Conservation (phyloP, 2,797 vertebrate genomes). For the Amniataba percoides region DNA sequence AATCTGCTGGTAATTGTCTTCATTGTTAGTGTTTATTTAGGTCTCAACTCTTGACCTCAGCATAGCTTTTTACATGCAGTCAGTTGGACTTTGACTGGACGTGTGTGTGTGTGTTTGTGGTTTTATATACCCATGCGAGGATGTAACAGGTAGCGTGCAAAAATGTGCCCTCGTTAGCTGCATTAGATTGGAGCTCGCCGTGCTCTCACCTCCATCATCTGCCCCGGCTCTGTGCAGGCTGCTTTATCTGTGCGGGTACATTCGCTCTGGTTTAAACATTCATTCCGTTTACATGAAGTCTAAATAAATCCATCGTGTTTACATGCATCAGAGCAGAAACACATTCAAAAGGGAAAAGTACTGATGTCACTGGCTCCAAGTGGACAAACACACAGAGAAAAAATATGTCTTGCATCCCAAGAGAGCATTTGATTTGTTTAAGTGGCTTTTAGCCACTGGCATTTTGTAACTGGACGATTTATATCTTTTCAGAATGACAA, state of each 20-base stretch:
- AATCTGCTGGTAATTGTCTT: slow-evolving; percentile 78
- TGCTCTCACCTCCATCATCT: neutral
- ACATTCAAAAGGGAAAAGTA: neutral
- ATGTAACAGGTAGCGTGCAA: slow-evolving; percentile 4
- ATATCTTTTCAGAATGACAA: neutral
- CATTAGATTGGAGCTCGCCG: neutral
- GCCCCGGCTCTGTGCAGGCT: neutral
- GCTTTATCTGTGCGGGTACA: slow-evolving; percentile 11
- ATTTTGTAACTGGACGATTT: slow-evolving; percentile 6
- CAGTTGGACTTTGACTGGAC: neutral
- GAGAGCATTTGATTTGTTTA: slow-evolving; percentile 37
- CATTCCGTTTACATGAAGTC: slow-evolving; percentile 26
- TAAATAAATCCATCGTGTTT: slow-evolving; percentile 21
- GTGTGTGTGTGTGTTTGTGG: neutral
- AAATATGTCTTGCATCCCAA: slow-evolving; percentile 2
- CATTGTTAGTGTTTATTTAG: slow-evolving; percentile 73
- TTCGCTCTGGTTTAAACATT: slow-evolving; percentile 15
- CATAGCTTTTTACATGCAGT: slow-evolving; percentile 45
- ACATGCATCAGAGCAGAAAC: neutral
- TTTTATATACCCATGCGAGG: slow-evolving; percentile 22
- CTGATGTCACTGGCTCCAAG: slow-evolving; percentile 27
- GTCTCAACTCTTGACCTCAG: slow-evolving; percentile 67
- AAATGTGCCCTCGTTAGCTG: slow-evolving; percentile 26
- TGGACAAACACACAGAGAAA: slow-evolving; percentile 7
- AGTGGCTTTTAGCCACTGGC: slow-evolving; percentile 19